Conservation (phyloP, 53 echinoderm and acorn worm species). For the Arbacia lixula region DNA sequence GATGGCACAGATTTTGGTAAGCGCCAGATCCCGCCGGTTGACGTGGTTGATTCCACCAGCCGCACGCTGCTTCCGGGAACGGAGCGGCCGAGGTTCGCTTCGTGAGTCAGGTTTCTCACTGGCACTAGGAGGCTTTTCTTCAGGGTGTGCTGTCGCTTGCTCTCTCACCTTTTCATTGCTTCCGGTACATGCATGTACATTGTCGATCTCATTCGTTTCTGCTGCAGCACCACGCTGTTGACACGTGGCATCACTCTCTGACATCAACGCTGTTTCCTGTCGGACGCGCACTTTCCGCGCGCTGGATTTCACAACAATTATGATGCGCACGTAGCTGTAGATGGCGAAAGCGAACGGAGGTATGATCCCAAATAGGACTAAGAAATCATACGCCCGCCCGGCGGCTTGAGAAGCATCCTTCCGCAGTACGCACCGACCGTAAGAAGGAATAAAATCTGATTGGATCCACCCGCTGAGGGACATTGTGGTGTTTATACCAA, state of each 20-base stretch:
- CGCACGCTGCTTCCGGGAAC: neutral
- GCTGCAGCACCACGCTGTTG: neutral
- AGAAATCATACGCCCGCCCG: slow-evolving; percentile 29
- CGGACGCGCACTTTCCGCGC: slow-evolving; percentile 31
- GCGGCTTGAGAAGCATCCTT: slow-evolving; percentile 31
- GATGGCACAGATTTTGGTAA: slow-evolving; percentile 68
- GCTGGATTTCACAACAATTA: slow-evolving; percentile 37
- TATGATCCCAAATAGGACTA: slow-evolving; percentile 57
- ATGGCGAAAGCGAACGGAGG: slow-evolving; percentile 25
- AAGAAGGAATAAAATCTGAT: slow-evolving; percentile 32
- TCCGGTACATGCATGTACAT: neutral
- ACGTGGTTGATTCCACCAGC: neutral
- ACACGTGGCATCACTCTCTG: neutral
- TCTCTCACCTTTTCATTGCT: neutral
- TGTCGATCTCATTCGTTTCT: neutral
- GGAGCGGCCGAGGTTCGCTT: neutral
- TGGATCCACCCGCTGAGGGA: slow-evolving; percentile 26
- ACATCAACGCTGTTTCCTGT: neutral
- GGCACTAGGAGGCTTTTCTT: neutral
- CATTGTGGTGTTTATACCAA: slow-evolving; percentile 2
- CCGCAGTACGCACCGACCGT: slow-evolving; percentile 58
- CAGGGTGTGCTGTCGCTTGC: neutral
- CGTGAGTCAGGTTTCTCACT: neutral
- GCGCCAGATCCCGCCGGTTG: slow-evolving; percentile 19
- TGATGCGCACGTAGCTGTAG: slow-evolving; percentile 63